Evolutionary conservation across 2,888 invertebrate species (phyloP).

Genomic region (Xanthia icteritia): DNA sequence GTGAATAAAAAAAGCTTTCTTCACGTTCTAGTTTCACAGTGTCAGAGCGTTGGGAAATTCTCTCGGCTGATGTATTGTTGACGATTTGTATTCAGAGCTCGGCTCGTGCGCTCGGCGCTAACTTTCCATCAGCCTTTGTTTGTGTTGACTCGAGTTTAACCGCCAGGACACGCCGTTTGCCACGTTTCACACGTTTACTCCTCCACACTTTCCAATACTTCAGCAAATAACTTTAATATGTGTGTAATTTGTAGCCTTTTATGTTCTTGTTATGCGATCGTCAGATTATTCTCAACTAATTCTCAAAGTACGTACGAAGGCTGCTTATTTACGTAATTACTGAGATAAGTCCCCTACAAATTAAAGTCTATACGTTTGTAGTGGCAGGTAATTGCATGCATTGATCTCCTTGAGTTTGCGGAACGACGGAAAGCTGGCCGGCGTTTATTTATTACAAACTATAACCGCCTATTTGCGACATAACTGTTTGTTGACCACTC

Average conservation of each 20-base stretch:
- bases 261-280: conserved; percentile 39
- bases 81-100: conserved; percentile 86
- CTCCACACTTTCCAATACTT: conserved; percentile 69
- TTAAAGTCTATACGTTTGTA: conserved; percentile 71
- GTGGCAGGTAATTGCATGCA: conserved; percentile 79
- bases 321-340: conserved; percentile 78
- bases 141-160: conserved; percentile 70
- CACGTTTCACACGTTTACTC: conserved; percentile 68
- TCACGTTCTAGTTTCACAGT: conserved; percentile 79
- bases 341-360: conserved; percentile 72
- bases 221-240: conserved; percentile 35
- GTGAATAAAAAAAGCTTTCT: conserved; percentile 80
- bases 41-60: conserved; percentile 84
- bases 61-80: conserved; percentile 83
- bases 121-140: conserved; percentile 88
- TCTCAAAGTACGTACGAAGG: conserved; percentile 53
- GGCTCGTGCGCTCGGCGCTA: conserved; percentile 72
- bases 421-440: conserved; percentile 82
- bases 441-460: conserved; percentile 78
- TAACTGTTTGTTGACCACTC: conserved; percentile 79
- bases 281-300: conserved; percentile 48
- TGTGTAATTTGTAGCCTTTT: conserved; percentile 31
- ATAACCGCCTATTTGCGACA: conserved; percentile 74
- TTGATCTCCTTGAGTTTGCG: conserved; percentile 87
- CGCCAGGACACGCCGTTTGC: conserved; percentile 77